Conservation (phyloP, 1,140 invertebrate genomes). For the Papilio glaucus region DNA sequence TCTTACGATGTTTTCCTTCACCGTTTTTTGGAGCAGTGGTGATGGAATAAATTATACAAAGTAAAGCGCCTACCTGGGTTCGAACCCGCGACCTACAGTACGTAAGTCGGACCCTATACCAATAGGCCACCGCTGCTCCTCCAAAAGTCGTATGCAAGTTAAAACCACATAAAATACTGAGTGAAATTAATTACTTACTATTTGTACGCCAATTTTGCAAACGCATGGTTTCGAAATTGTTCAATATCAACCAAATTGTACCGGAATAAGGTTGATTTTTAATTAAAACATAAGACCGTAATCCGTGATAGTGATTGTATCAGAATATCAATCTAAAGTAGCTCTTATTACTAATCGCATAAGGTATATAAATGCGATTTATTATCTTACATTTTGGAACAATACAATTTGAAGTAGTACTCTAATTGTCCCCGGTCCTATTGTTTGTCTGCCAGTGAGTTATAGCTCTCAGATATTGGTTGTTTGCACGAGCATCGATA, state of each 20-base stretch:
- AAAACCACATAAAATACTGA: background rate
- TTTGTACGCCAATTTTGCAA: conserved; percentile 19
- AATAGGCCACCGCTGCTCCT: no score
- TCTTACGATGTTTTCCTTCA: no score
- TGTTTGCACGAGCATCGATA: conserved; percentile 34
- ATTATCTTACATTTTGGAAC: conserved; percentile 23
- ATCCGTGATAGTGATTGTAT: conserved; percentile 13
- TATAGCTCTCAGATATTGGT: conserved; percentile 32
- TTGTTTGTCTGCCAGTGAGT: conserved; percentile 28
- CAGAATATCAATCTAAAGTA: background rate
- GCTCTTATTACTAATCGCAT: background rate
- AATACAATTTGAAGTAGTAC: conserved; percentile 38
- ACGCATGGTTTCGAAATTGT: background rate
- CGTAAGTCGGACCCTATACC: no score
- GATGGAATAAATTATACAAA: no score
- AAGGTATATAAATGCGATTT: conserved; percentile 30
- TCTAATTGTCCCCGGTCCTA: conserved; percentile 28
- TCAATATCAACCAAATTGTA: background rate
- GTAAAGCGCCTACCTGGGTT: no score
- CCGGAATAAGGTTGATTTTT: background rate
- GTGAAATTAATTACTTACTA: conserved; percentile 21
- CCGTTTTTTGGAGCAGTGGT: no score
- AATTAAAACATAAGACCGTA: background rate
- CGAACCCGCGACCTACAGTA: no score
- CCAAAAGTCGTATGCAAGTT: background rate